Percentiles rank a stretch among this genome's conserved stretches.
Evolutionary conservation across 2,113 vertebrate genomes (phyloP).

Genomic region (Bubo scandiacus): DNA sequence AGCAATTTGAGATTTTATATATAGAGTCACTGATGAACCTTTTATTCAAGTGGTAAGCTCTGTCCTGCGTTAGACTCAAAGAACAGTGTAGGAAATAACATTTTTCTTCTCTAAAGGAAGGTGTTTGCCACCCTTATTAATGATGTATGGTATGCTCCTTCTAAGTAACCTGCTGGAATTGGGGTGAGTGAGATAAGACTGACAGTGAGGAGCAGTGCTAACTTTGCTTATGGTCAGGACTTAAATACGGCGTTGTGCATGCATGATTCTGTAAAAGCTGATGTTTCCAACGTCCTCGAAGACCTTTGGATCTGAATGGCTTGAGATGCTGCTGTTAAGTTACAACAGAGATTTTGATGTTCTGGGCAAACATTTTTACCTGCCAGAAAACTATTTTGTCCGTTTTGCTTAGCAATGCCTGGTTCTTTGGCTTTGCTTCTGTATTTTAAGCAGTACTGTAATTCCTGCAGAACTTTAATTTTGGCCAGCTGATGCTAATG

Average conservation of each 20-base stretch:
- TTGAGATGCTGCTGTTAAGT: background rate
- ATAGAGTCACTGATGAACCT: background rate
- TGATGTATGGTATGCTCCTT: background rate
- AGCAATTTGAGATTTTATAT: background rate
- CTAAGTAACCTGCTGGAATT: background rate
- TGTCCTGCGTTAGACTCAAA: background rate
- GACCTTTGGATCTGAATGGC: background rate
- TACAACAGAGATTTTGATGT: background rate
- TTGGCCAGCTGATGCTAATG: background rate
- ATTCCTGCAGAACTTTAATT: background rate
- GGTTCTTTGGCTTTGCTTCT: background rate
- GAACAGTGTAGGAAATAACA: background rate
- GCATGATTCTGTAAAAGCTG: background rate
- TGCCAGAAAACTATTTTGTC: background rate
- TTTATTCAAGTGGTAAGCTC: background rate
- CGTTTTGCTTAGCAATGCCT: background rate
- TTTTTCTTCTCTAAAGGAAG: background rate
- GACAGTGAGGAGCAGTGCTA: background rate
- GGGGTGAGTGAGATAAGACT: background rate
- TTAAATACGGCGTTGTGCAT: background rate
- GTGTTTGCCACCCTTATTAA: background rate
- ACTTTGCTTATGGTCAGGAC: background rate
- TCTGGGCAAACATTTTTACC: background rate
- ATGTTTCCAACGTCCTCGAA: background rate
- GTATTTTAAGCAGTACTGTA: background rate